Base-by-base conservation (phyloP, 2,888 invertebrate species). In the Bombylius discolor region DNA sequence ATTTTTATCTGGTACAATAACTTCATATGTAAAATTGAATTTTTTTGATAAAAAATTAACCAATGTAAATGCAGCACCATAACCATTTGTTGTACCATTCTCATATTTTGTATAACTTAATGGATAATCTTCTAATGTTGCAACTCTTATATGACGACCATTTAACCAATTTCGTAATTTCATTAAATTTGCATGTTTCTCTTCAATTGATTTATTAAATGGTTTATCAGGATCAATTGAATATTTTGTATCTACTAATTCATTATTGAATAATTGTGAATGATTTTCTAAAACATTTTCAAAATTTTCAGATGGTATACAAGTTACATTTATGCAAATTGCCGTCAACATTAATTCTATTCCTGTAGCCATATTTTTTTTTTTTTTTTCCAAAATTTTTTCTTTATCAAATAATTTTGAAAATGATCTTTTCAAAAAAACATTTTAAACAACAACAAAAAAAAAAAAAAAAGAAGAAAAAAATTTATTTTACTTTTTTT, bases 21-120 rank as follows among this genome's bases (percentile, higher is more conserved):
- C 77, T 13, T 83, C 81, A 64, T 85, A 90, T 0, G 84, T 83
- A 60, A 91, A 90, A 62, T 87, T 83, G 62, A 83, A 84, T 63
- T 81, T 82, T 55, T 81, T 69, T 48, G 79, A 79, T 5, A 91
- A 74, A 50, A 89, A 81, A 34, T 84, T 73, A 11, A 91, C 70
- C 53, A 91, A 70, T 53, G 80, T 76, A 66, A 89, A 90, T 0
- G 89, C 85, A 7, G 87, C 82, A 0, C 91, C 91, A 3, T 64
- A 68, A 0, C 88, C 89, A 0, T 75, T 62, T 6, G 78, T 62
- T 0, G 76, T 79, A 2, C 81, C 83, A 70, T 85, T 81, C 12
- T 67, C 60, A 31, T 59, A 67, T 49, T 73, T 68, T 5, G 77
- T 77, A 66, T 79, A 81, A 64, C 83, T 85, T 33, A 84, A 65